phyloP scores from a whole-genome alignment of 2,797 vertebrate species.

The Champsocephalus esox region DNA sequence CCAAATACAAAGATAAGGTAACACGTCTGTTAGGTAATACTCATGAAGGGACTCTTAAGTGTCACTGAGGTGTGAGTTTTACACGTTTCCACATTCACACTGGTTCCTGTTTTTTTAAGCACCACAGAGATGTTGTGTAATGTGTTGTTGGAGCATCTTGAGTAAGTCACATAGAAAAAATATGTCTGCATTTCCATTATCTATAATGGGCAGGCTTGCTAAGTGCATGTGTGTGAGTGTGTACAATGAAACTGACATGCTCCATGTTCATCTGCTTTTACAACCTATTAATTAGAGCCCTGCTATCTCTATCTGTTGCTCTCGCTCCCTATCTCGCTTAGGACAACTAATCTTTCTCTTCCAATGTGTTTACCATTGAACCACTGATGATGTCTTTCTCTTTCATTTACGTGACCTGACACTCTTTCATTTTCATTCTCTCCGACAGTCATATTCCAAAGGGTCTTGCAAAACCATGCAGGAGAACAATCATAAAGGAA shows the following conservation, averaged over 20 bases:
- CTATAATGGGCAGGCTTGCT: slow-evolving; percentile 42
- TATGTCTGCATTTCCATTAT: slow-evolving; percentile 44
- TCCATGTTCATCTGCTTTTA: slow-evolving; percentile 75
- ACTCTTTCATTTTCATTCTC: slow-evolving; percentile 36
- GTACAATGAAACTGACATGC: slow-evolving; percentile 52
- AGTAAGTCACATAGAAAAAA: slow-evolving; percentile 11
- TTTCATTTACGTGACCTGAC: slow-evolving; percentile 24
- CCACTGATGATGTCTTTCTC: slow-evolving; percentile 20
- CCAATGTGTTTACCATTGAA: slow-evolving; percentile 7
- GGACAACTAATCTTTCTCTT: slow-evolving; percentile 27
- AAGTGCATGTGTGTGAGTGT: slow-evolving; percentile 29
- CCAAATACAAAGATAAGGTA: slow-evolving; percentile 18
- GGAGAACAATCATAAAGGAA: background rate
- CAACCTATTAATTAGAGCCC: slow-evolving; percentile 79
- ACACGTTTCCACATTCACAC: slow-evolving; percentile 5
- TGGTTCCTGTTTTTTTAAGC: slow-evolving; percentile 1
- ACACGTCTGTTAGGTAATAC: slow-evolving; percentile 4
- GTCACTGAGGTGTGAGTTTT: slow-evolving; percentile 9
- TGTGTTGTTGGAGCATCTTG: slow-evolving; percentile 20
- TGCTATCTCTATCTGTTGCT: slow-evolving; percentile 34
- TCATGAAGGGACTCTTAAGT: background rate
- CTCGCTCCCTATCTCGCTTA: slow-evolving; percentile 14
- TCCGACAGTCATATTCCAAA: background rate
- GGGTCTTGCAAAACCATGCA: background rate
- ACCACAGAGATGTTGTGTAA: background rate